Conservation (phyloP, 2,797 vertebrate genomes). For the Coccyzus lansbergi region DNA sequence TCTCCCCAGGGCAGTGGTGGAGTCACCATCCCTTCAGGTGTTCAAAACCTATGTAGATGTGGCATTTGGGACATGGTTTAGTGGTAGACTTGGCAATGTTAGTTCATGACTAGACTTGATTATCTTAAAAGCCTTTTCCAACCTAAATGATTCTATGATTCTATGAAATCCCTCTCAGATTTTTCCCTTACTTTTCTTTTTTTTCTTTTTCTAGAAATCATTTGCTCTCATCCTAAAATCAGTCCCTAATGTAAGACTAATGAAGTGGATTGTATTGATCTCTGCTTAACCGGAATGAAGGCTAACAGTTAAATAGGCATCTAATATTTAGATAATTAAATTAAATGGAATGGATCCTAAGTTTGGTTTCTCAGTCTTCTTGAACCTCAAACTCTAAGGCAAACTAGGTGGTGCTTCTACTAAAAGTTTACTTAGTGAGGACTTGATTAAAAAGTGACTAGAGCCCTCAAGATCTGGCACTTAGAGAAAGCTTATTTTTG, state of each 20-base stretch:
- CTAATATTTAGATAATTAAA: neutral
- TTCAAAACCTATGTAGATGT: neutral
- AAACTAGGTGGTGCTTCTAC: neutral
- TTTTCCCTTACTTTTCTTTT: neutral
- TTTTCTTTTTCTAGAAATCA: neutral
- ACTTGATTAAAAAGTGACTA: neutral
- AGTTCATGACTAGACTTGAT: too few relatives aligned
- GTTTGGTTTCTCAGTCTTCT: neutral
- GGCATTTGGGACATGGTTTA: neutral
- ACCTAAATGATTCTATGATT: neutral
- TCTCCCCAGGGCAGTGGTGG: neutral
- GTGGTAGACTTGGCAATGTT: too few relatives aligned
- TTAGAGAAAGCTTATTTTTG: neutral
- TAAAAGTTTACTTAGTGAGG: neutral
- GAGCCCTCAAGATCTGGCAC: neutral
- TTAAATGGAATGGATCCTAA: neutral
- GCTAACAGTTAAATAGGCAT: neutral
- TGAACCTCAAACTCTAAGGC: neutral
- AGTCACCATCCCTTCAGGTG: neutral
- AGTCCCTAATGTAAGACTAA: neutral
- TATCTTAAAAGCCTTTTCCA: too few relatives aligned
- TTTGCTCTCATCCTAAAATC: neutral
- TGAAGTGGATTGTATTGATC: neutral
- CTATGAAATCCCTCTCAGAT: neutral
- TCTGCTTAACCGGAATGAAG: neutral